Percentiles rank a stretch among this genome's conserved stretches.
Conservation (phyloP, 2,797 vertebrate species). For the Sylvia borin region DNA sequence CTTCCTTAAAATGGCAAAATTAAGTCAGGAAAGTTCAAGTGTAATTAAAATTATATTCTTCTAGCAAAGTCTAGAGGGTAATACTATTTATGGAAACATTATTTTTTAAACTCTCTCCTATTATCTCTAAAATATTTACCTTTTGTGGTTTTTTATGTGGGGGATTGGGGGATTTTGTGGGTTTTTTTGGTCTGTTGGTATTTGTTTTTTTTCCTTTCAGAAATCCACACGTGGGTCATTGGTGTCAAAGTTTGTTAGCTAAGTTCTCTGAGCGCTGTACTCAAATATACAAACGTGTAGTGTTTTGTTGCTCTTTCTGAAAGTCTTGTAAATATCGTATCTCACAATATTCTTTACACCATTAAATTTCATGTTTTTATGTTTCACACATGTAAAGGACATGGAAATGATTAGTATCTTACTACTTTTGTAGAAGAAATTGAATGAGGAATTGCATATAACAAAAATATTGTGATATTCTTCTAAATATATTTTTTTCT, state of each 20-base stretch:
- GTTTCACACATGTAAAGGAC: not conserved
- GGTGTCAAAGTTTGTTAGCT: not conserved
- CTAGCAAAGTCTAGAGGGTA: not conserved
- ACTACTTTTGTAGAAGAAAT: not conserved
- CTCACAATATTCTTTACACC: not conserved
- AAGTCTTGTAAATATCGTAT: not conserved
- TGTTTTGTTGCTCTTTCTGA: not conserved
- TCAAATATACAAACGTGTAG: not conserved
- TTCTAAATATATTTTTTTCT: not conserved
- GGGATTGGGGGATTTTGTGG: fast-evolving
- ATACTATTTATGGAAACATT: not conserved
- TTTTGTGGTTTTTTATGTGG: fast-evolving
- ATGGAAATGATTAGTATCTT: not conserved
- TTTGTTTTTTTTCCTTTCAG: not conserved
- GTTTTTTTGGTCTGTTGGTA: not conserved
- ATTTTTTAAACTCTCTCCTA: not conserved
- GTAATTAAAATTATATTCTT: not conserved
- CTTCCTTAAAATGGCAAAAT: not conserved
- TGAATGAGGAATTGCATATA: not conserved
- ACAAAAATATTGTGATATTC: not conserved
- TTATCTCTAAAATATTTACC: not conserved
- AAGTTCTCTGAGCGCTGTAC: not conserved
- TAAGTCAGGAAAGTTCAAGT: not conserved
- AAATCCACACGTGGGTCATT: not conserved
- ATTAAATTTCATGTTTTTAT: not conserved